Evolutionary conservation across 2,113 vertebrate genomes (phyloP), one percentile per base, ranked within the genome.

Genomic region (Engystomops pustulosus): DNA sequence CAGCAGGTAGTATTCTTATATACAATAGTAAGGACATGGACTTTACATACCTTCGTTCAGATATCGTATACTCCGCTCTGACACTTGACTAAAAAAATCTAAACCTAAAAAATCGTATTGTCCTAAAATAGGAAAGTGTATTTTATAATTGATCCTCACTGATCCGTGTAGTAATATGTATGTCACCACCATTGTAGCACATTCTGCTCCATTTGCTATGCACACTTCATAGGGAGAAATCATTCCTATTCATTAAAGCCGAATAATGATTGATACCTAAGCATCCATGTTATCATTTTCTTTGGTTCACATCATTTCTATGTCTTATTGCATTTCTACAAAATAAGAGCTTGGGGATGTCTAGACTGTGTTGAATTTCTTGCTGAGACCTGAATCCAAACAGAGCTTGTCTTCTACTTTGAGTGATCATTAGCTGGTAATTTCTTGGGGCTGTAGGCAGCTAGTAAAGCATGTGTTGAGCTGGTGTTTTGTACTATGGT

Each of bases 401-500:
- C 60, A 58, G 58, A 58, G 58, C 58, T 72, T 77, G 81, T 77
- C 58, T 53, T 53, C 72, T 53, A 38, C 44, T 30, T 30, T 34
- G 34, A 77, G 72, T 77, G 62, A 77, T 84, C 72, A 77, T 84
- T 83, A 84, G 81, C 41, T 23, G 32, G 71, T 76, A 76, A 84
- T 84, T 84, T 77, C 81, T 76, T 34, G 41, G 71, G 71, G 58
- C 81, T 76, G 30, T 77, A 76, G 81, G 81, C 81, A 77, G 71
- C 81, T 76, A 77, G 71, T 68, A 75, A 77, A 77, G 44, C 81
- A 76, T 77, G 81, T 76, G 58, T 84, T 84, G 58, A 77, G 58
- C 81, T 67, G 30, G 71, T 84, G 72, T 58, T 84, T 76, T 76
- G 30, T 84, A 77, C 58, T 45, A 68, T 84, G 71, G 55, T 77